Conservation (phyloP, 2,797 vertebrate genomes). For the Cheirogaleus major region DNA sequence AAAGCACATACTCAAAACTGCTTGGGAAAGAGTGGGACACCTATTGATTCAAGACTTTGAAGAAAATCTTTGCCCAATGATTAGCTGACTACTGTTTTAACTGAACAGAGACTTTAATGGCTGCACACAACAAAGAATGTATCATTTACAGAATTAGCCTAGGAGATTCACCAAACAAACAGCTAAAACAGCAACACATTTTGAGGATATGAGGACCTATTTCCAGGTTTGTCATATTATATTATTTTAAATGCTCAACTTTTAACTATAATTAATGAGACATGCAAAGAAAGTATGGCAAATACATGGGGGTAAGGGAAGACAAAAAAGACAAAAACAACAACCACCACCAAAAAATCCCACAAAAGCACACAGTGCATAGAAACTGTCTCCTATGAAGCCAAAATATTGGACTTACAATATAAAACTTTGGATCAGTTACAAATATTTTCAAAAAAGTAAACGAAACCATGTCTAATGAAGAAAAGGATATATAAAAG, state of each 20-base stretch:
- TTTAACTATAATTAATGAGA: background rate
- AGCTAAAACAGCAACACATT: background rate
- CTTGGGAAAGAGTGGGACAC: background rate
- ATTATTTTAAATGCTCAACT: background rate
- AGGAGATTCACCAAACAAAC: background rate
- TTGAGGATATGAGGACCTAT: background rate
- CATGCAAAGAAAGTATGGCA: background rate
- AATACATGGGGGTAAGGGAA: no score
- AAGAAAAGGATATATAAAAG: background rate
- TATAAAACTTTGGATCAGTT: background rate
- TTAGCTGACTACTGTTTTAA: background rate
- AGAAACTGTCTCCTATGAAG: background rate
- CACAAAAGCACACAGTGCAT: background rate
- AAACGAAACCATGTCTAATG: background rate
- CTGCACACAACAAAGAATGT: background rate
- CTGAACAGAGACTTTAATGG: background rate
- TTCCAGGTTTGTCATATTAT: background rate
- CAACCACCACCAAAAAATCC: background rate
- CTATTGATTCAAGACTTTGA: background rate
- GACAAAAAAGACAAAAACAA: no score
- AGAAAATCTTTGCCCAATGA: background rate
- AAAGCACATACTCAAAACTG: background rate
- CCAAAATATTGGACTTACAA: background rate
- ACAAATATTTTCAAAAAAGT: background rate
- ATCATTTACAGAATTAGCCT: background rate